phyloP scores from a whole-genome alignment of 2,888 invertebrate genomes.

The Acleris laterana region DNA sequence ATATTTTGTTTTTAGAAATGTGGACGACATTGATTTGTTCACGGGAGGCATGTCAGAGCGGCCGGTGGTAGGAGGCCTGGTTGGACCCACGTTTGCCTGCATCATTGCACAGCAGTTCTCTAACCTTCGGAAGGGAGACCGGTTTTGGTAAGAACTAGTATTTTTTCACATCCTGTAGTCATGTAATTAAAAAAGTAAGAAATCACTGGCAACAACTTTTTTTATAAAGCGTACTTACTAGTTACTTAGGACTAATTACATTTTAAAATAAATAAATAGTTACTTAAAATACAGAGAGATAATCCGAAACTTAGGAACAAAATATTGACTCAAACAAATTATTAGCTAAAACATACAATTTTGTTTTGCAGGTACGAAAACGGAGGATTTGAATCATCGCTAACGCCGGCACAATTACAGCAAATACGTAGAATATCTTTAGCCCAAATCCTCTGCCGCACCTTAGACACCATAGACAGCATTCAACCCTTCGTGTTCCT shows the following conservation, averaged over 20 bases:
- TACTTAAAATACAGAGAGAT: too few species aligned
- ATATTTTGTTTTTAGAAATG: conserved; percentile 68
- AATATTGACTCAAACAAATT: neutral
- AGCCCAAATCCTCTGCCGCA: conserved; percentile 89
- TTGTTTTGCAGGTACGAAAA: conserved; percentile 88
- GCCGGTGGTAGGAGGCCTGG: conserved; percentile 90
- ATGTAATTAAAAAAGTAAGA: too few species aligned
- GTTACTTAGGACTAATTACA: too few species aligned
- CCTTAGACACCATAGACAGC: conserved; percentile 86
- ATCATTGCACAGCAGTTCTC: conserved; percentile 94
- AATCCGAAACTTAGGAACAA: too few species aligned
- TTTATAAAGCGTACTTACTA: too few species aligned
- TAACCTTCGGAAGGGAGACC: conserved; percentile 90
- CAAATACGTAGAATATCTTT: conserved; percentile 89
- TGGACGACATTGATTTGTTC: conserved; percentile 94
- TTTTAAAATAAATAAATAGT: too few species aligned
- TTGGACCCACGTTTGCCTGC: conserved; percentile 95
- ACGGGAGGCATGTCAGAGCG: conserved; percentile 93
- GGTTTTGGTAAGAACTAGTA: conserved; percentile 86
- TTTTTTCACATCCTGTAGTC: too few species aligned
- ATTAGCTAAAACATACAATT: neutral
- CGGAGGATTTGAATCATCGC: conserved; percentile 88
- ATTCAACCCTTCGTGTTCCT: conserved; percentile 90
- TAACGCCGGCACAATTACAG: conserved; percentile 90
- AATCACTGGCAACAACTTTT: too few species aligned